Evolutionary conservation across 1,140 invertebrate species (phyloP).

Genomic region (Pentalonia nigronervosa): DNA sequence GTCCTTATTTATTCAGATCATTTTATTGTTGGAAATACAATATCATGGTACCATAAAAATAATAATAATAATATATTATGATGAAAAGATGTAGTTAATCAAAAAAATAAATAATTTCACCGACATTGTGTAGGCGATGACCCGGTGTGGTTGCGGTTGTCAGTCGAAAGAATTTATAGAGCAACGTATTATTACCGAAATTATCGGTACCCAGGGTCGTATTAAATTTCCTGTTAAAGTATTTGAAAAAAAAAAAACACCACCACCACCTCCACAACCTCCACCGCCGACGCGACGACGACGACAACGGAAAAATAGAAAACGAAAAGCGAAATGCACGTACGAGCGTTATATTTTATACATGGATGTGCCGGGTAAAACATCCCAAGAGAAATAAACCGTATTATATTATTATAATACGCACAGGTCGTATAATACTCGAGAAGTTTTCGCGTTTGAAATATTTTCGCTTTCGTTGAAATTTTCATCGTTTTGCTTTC

Average conservation of each 20-base stretch:
- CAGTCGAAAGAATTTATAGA: neutral
- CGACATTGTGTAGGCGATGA: neutral
- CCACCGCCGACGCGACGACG: neutral
- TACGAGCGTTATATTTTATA: neutral
- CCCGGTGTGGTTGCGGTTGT: neutral
- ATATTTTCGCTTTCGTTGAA: neutral
- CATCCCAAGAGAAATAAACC: conserved; percentile 3
- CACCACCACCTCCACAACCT: too few species aligned
- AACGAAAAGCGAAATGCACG: neutral
- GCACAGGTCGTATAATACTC: neutral
- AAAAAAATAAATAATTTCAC: neutral
- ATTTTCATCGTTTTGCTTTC: neutral
- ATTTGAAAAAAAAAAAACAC: conserved; percentile 4
- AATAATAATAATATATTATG: neutral
- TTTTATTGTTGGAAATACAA: neutral
- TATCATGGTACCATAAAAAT: neutral
- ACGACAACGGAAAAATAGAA: neutral
- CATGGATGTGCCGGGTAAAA: neutral
- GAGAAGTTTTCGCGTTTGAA: neutral
- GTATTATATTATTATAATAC: conserved; percentile 19
- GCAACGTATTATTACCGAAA: neutral
- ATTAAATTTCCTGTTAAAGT: conserved; percentile 15
- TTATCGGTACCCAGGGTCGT: neutral
- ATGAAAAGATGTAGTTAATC: neutral
- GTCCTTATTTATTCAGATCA: neutral